Evolutionary conservation across 2,888 invertebrate genomes (phyloP).

Genomic region (Hofmannophila pseudospretella): DNA sequence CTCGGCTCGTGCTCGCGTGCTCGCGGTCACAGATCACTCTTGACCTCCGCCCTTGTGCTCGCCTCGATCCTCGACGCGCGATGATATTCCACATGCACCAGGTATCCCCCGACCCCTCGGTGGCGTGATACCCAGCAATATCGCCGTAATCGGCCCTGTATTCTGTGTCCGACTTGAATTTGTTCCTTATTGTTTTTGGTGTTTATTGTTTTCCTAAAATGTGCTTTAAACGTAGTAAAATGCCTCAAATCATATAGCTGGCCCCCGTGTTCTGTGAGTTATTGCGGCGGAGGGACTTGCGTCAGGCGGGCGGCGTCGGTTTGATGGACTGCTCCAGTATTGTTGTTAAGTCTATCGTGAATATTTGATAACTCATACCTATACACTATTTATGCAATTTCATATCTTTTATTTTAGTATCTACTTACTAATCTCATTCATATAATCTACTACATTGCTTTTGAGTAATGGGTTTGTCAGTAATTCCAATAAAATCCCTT

Average conservation of each 20-base stretch:
- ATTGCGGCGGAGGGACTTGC: conserved; percentile 23
- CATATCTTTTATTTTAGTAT: too few relatives aligned
- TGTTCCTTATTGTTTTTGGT: conserved; percentile 69
- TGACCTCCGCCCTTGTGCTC: conserved; percentile 30
- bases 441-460: too few relatives aligned
- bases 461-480: too few relatives aligned
- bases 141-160: conserved; percentile 49
- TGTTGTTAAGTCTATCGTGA: conserved; percentile 9
- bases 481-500: too few relatives aligned
- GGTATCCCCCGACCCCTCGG: conserved; percentile 46
- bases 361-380: too few relatives aligned
- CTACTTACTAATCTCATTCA: too few relatives aligned
- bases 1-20: conserved; percentile 29
- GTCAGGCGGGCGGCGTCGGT: conserved; percentile 29
- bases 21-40: conserved; percentile 47
- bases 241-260: conserved; percentile 40
- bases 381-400: too few relatives aligned
- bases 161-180: conserved; percentile 62
- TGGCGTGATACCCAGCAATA: conserved; percentile 65
- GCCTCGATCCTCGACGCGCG: conserved; percentile 19
- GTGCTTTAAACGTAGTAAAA: conserved; percentile 53
- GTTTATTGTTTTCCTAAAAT: conserved; percentile 66
- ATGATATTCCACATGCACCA: conserved; percentile 36
- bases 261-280: conserved; percentile 34
- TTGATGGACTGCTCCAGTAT: conserved; percentile 31